These are phyloP conservation scores for Pachypanchax playfairii DNA, from an alignment of 2,113 vertebrate species.

Conservation along the genomic window DNA sequence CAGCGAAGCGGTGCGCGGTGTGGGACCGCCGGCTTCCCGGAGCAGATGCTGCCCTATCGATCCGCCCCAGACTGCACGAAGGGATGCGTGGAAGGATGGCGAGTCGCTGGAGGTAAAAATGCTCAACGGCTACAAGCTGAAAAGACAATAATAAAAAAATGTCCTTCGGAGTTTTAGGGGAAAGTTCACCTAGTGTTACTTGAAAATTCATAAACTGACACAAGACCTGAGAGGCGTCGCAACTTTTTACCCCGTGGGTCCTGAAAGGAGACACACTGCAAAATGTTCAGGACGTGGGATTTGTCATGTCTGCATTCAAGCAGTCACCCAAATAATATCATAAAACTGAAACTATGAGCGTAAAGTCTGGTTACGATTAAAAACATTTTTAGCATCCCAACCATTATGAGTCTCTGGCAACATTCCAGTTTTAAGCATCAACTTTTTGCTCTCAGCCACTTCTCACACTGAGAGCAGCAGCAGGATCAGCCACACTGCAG, in stretches of 20 bases:
- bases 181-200: slow-evolving; percentile 79
- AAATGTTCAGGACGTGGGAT: slow-evolving; percentile 8
- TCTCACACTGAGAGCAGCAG: no score
- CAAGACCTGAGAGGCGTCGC: slow-evolving; percentile 35
- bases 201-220: slow-evolving; percentile 63
- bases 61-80: slow-evolving; percentile 68
- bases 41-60: slow-evolving; percentile 84
- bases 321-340: background rate
- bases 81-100: slow-evolving; percentile 59
- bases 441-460: no score
- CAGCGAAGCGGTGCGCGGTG: slow-evolving; percentile 71
- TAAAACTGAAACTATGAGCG: background rate
- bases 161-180: slow-evolving; percentile 69
- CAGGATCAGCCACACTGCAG: no score
- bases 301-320: slow-evolving; percentile 6
- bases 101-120: slow-evolving; percentile 77
- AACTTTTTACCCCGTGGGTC: slow-evolving; percentile 26
- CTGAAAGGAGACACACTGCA: slow-evolving; percentile 17
- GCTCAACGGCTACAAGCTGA: slow-evolving; percentile 70
- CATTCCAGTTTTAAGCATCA: no score
- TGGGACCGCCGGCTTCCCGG: slow-evolving; percentile 78
- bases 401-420: no score
- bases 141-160: slow-evolving; percentile 42
- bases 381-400: background rate
- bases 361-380: no score